Conservation (phyloP, 2,888 invertebrate genomes). For the Ferrisia virgata region DNA sequence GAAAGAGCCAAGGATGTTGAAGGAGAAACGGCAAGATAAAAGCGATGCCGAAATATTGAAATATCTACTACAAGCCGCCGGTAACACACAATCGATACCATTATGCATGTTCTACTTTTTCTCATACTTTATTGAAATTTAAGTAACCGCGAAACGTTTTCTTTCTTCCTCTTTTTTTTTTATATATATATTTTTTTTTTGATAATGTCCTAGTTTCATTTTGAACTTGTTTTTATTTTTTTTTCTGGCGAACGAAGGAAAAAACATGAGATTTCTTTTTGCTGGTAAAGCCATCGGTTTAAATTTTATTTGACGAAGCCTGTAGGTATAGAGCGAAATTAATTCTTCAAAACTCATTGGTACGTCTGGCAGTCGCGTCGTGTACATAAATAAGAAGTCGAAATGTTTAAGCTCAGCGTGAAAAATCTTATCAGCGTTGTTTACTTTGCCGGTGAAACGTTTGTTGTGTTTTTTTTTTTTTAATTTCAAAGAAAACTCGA, state of each 20-base stretch:
- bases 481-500: background rate
- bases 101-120: conserved; percentile 28
- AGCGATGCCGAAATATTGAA: conserved; percentile 26
- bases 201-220: background rate
- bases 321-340: background rate
- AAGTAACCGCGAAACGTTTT: conserved; percentile 16
- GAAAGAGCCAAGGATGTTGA: background rate
- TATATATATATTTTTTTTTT: too few species aligned
- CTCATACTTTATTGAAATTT: conserved; percentile 25
- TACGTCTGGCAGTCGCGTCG: background rate
- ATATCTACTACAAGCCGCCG: conserved; percentile 4
- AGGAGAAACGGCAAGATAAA: background rate
- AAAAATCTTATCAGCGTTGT: background rate
- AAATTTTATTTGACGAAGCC: background rate
- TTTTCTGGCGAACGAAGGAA: background rate
- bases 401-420: background rate
- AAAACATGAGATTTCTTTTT: background rate
- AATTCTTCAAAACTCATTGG: background rate
- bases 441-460: background rate
- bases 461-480: background rate
- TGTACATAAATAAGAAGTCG: background rate
- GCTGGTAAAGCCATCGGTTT: background rate
- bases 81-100: conserved; percentile 26
- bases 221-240: background rate
- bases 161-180: too few species aligned